Evolutionary conservation across 35 echinoderm and acorn worm genomes (phyloP).

Genomic region (Strongylocentrotus purpuratus): DNA sequence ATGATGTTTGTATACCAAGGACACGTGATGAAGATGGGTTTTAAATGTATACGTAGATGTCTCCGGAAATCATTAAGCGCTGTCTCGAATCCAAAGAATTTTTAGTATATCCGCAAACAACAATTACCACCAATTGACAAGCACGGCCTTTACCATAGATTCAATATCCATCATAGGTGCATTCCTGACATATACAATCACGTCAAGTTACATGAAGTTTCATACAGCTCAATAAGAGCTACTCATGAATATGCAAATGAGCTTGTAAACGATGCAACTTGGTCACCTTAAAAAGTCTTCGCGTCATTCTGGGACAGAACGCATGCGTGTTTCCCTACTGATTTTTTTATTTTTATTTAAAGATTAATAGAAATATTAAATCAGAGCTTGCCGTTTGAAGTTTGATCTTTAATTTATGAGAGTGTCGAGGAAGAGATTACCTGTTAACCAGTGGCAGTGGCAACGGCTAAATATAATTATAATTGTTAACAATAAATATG

Average conservation of each 20-base stretch:
- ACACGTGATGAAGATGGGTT: neutral
- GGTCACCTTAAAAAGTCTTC: neutral
- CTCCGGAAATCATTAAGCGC: neutral
- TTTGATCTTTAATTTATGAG: too few relatives aligned
- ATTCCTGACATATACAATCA: neutral
- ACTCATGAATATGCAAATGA: neutral
- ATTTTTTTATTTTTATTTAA: too few relatives aligned
- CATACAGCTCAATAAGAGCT: neutral
- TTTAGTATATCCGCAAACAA: neutral
- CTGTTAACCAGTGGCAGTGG: too few relatives aligned
- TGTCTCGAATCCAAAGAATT: neutral
- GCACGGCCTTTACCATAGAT: neutral
- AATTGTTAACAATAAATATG: neutral
- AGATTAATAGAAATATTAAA: too few relatives aligned
- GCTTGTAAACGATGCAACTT: neutral
- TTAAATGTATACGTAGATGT: neutral
- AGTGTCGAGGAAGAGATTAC: too few relatives aligned
- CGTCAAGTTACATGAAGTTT: too few relatives aligned
- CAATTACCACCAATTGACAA: neutral
- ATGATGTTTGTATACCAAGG: neutral
- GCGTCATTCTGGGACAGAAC: neutral
- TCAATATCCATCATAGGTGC: neutral
- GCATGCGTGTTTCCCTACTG: neutral
- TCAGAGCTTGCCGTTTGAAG: too few relatives aligned
- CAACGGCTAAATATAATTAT: neutral